A percentile compares a stretch with the other conserved stretches of the same genome.
Conservation (phyloP, 2,113 vertebrate species). For the Budorcas taxicolor region DNA sequence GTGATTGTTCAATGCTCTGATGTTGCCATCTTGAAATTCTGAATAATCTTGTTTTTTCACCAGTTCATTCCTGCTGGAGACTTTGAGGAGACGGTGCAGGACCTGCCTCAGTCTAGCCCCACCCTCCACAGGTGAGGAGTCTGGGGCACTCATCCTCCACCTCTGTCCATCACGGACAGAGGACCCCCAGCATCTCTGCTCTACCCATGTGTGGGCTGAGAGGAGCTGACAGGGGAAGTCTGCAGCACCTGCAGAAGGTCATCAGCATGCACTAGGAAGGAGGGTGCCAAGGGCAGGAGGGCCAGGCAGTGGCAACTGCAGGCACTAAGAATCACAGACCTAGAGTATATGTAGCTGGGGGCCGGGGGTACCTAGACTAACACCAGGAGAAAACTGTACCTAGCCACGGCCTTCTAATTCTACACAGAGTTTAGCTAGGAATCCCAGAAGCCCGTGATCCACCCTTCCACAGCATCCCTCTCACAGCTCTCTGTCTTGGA, state of each 20-base stretch:
- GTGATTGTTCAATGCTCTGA: fast-evolving
- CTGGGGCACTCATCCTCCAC: not conserved
- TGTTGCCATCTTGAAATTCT: not conserved
- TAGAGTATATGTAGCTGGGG: fast-evolving
- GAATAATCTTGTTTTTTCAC: not conserved
- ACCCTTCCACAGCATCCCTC: not conserved
- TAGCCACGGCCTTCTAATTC: not conserved
- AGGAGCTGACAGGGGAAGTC: not conserved
- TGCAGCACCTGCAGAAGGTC: not conserved
- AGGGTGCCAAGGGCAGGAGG: fast-evolving
- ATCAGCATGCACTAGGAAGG: not conserved
- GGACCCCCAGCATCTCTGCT: not conserved
- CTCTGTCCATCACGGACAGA: not conserved
- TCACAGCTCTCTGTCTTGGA: not conserved
- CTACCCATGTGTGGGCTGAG: not conserved
- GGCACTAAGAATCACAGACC: not conserved
- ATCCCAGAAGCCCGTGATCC: fast-evolving
- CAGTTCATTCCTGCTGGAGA: not conserved
- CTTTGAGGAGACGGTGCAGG: fast-evolving
- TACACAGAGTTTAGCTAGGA: not conserved
- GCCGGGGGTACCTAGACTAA: fast-evolving
- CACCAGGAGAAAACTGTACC: fast-evolving
- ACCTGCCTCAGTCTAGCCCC: not conserved
- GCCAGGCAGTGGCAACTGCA: not conserved
- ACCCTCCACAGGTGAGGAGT: not conserved